A percentile compares a stretch with the other conserved stretches of the same genome.
These are phyloP conservation scores for Carabus problematicus DNA, from an alignment of 2,888 invertebrate genomes.

Conservation along the genomic window DNA sequence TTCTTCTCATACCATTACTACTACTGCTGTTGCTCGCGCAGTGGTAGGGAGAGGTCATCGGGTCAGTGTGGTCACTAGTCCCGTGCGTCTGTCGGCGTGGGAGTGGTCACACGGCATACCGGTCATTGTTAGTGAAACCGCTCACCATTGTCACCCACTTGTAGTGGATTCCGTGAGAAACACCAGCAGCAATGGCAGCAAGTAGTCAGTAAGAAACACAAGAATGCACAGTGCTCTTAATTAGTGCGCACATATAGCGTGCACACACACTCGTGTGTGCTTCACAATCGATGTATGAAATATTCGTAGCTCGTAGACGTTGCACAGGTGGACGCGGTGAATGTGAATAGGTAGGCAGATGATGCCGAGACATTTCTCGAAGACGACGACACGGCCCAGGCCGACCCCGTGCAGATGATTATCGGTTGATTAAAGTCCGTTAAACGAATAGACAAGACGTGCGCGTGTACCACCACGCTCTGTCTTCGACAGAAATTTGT, in stretches of 20 bases:
- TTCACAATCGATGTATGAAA: too few relatives aligned
- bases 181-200: not conserved
- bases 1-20: too few relatives aligned
- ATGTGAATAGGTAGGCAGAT: too few relatives aligned
- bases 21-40: not conserved
- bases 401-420: slow-evolving; percentile 26
- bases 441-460: slow-evolving; percentile 27
- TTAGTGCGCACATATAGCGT: slow-evolving; percentile 26
- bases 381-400: not conserved
- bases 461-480: slow-evolving; percentile 9
- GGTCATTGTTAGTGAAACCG: slow-evolving; percentile 49
- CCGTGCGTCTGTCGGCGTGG: slow-evolving; percentile 49
- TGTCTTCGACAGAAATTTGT: not conserved
- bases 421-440: slow-evolving; percentile 36
- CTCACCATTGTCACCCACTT: slow-evolving; percentile 55
- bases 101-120: slow-evolving; percentile 57
- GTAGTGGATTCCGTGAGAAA: not conserved
- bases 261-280: slow-evolving; percentile 12
- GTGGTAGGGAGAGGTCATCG: slow-evolving; percentile 3
- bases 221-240: slow-evolving; percentile 47
- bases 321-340: too few relatives aligned
- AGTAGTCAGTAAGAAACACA: not conserved
- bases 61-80: slow-evolving; percentile 16
- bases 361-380: too few relatives aligned
- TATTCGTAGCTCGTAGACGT: too few relatives aligned